These are phyloP conservation scores for Thereva nobilitata DNA, from an alignment of 2,888 invertebrate genomes.

Conservation along the genomic window DNA sequence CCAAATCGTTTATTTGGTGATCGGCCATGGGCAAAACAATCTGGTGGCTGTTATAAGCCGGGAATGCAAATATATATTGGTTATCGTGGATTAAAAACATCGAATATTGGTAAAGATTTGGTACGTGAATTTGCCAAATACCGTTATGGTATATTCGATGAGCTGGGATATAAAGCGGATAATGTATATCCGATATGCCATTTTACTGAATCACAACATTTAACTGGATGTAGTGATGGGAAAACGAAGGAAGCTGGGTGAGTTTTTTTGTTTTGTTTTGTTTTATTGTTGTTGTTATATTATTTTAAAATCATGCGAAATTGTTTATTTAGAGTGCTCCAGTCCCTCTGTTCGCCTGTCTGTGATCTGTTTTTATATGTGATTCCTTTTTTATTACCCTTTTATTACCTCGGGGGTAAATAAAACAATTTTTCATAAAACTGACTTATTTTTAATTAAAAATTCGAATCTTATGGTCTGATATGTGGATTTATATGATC, in stretches of 20 bases:
- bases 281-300: slow-evolving; percentile 13
- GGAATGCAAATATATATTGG: slow-evolving; percentile 65
- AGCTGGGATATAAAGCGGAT: slow-evolving; percentile 65
- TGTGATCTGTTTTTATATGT: no score
- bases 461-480: no score
- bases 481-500: no score
- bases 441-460: no score
- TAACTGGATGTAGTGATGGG: slow-evolving; percentile 62
- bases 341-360: no score
- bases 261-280: slow-evolving; percentile 43
- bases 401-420: not conserved
- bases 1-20: slow-evolving; percentile 62
- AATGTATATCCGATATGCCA: slow-evolving; percentile 65
- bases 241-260: slow-evolving; percentile 60
- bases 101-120: slow-evolving; percentile 57
- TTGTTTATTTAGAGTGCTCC: not conserved
- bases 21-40: slow-evolving; percentile 66
- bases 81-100: slow-evolving; percentile 52
- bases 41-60: slow-evolving; percentile 62
- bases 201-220: slow-evolving; percentile 50
- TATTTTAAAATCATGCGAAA: not conserved
- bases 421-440: not conserved
- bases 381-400: not conserved
- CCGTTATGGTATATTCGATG: slow-evolving; percentile 71
- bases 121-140: slow-evolving; percentile 69